Conservation (phyloP, 2,113 vertebrate species). For the Spermophilus dauricus region DNA sequence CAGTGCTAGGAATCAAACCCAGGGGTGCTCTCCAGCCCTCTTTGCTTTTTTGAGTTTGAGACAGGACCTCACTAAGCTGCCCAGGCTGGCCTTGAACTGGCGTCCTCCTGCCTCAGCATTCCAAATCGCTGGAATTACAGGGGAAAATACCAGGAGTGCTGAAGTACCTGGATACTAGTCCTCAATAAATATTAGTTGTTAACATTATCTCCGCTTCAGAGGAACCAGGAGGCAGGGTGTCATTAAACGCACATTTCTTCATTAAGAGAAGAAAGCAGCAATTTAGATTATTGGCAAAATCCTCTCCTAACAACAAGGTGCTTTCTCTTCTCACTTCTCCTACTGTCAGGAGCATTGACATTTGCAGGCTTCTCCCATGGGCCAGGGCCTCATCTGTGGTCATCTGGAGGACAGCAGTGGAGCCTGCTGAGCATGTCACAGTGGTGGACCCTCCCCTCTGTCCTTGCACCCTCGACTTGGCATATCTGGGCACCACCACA, state of each 20-base stretch:
- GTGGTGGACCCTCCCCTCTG: neutral
- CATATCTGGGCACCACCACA: neutral
- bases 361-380: no score
- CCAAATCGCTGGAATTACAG: no score
- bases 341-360: neutral
- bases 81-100: no score
- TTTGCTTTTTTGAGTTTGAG: no score
- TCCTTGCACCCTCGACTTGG: no score
- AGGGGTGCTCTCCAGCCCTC: no score
- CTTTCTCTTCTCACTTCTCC: neutral
- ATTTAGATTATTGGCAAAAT: slow-evolving; percentile 53
- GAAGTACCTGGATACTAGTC: neutral
- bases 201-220: neutral
- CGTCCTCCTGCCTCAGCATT: no score
- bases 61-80: no score
- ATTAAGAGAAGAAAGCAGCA: slow-evolving; percentile 33
- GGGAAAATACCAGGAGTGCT: neutral
- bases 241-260: slow-evolving; percentile 8
- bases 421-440: neutral
- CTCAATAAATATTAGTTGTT: neutral
- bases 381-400: neutral
- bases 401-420: neutral
- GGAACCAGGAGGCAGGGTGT: neutral
- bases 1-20: no score
- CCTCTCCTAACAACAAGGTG: neutral